Evolutionary conservation across 2,888 invertebrate species (phyloP), one percentile per base, ranked within the genome.

Genomic region (Microctonus brassicae): DNA sequence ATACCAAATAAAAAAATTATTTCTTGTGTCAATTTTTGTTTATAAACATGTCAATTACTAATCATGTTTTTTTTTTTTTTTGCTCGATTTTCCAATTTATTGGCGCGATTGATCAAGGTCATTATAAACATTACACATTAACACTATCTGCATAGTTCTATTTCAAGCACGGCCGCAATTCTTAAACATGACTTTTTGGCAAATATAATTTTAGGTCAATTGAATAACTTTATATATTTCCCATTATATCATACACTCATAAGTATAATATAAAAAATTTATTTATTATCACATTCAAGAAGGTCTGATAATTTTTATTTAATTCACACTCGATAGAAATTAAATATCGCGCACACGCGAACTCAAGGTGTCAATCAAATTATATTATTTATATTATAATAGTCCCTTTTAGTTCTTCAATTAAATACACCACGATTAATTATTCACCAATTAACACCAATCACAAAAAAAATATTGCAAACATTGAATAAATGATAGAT

Each of bases 21-120:
- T 55, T 13, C 9, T n/a, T n/a, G 4, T 47, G 1, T 7, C 4
- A 17, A 17, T 47, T 58, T 58, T 17, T 58, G 11, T n/a, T 10
- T 58, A 13, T 11, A 3, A 13, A 22, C 42, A 24, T 42, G 42
- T 58, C 33, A 33, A 34, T 57, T 6, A 10, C 2, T 26, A 22
- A 39, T 66, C 57, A 34, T n/a, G n/a, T n/a, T n/a, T n/a, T n/a
- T n/a, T n/a, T n/a, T n/a, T n/a, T n/a, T 36, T 24, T 17, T 34
- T 26, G 17, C 9, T 26, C n/a, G 26, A 4, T 11, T 58, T 5
- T n/a, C 29, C 11, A 17, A 7, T 4, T 22, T 39, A 57, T 39
- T 66, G 57, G 55, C 57, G 39, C 17, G 34, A 36, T 22, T 39
- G 55, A 66, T 66, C 57, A 66, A 42, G 57, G 66, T 11, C 66